Evolutionary conservation across 2,888 invertebrate species (phyloP), one percentile per base, ranked within the genome.

Genomic region (Ectemnius cavifrons): DNA sequence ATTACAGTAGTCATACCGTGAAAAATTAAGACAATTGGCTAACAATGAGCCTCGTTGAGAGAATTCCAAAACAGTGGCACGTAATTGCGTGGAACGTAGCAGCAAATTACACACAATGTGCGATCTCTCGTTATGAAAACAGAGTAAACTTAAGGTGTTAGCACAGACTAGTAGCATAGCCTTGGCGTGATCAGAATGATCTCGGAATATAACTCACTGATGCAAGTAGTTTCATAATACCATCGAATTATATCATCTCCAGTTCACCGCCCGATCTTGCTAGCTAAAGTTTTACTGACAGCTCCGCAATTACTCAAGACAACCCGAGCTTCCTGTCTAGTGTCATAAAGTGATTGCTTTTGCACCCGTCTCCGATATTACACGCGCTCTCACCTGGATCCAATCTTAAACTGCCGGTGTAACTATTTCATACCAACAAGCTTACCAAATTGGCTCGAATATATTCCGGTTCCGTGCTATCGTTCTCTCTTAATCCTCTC

Each of bases 181-280:
- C 8, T 8, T 11, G 37, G 8, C 8, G 5, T 11, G n/a, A 16
- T 52, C 16, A 52, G 16, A 52, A 13, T 16, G 52, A 52, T 52
- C 16, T 14, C 4, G n/a, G 6, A 13, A 14, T 52, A 52, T 52
- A 16, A n/a, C 16, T 52, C 52, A 16, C 14, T 52, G 52, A 52
- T 52, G 52, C 52, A 14, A 52, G 23, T 18, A 62, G 62, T 62
- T 46, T 11, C 46, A 47, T 13, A 45, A 46, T 52, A 16, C 52
- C 16, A 52, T 45, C 45, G 45, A 62, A 62, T 62, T 62, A 62
- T 62, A 62, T 47, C 62, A 46, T 23, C 46, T 2, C 37, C 37
- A 37, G 37, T 11, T 37, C 52, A 14, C 52, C 52, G 52, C 1
- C 37, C 11, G 37, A 37, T 37, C 37, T 37, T 52, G 16, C n/a